Evolutionary conservation across 1,140 invertebrate genomes (phyloP), one percentile per base, ranked within the genome.

Genomic region (Sweltsa coloradensis): DNA sequence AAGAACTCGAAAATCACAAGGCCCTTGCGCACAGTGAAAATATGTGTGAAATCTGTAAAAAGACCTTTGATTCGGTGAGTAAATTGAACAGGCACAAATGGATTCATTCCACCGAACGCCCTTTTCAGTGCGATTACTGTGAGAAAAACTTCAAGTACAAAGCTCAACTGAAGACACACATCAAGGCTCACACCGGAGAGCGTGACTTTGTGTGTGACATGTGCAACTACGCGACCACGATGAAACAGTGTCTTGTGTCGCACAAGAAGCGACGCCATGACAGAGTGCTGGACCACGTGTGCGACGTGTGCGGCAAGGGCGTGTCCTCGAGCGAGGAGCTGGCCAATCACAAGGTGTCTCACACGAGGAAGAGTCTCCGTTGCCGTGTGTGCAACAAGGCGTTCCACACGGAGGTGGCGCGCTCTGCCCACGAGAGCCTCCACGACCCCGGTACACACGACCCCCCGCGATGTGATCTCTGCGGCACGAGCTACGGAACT

Each of bases 301-400:
- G 81, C 57, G 73, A 75, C 37, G 66, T 75, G 3, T 83, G 80
- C 52, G 70, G 73, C 0, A 63, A 75, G 27, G 64, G 67, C 4
- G 81, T 80, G 56, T 65, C 68, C 9, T 62, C 67, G 13, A 61
- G 63, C 9, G 61, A 60, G 0, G 56, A 69, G 19, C 62, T 69
- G 4, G 56, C 63, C 36, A 65, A 70, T 54, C 70, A 73, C 31
- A 56, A 69, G 26, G 62, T 65, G 39, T 50, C 63, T 3, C 68
- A 69, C 69, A 71, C 45, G 59, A 62, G 3, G 60, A 65, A 1
- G 65, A 64, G 2, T 68, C 60, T 24, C 64, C 67, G 5, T 73
- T 65, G 47, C 52, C 57, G 3, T 76, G 74, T 56, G 69, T 34
- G 16, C 13, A 5, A 9, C 21, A 45, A 26, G 4, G 25, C 36